Conservation (phyloP, 30 jellyfish, hydroid and myxozoan genomes). For the Chironex yamaguchii region DNA sequence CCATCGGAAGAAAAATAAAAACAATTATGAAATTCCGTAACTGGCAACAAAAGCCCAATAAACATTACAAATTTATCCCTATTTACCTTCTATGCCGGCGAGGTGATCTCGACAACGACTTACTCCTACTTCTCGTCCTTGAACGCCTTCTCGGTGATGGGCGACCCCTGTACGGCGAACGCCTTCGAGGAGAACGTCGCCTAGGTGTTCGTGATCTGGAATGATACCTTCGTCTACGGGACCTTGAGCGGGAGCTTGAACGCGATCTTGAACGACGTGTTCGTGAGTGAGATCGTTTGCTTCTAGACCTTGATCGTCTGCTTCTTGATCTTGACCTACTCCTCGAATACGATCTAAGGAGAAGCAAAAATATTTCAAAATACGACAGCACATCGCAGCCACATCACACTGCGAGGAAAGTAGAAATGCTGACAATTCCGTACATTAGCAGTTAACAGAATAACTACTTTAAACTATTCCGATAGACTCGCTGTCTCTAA, state of each 20-base stretch:
- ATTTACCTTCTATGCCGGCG: neutral
- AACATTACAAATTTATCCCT: too few species aligned
- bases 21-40: too few species aligned
- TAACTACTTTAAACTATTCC: too few species aligned
- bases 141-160: neutral
- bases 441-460: too few species aligned
- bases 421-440: too few species aligned
- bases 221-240: neutral
- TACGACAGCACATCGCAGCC: too few species aligned
- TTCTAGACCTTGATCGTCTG: neutral
- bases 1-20: too few species aligned
- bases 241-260: neutral
- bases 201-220: neutral
- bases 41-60: too few species aligned
- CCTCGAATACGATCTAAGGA: neutral
- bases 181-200: neutral
- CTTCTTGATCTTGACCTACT: neutral
- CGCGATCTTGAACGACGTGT: neutral
- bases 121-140: neutral
- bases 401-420: too few species aligned
- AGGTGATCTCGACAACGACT: neutral
- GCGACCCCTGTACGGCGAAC: neutral
- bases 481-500: too few species aligned
- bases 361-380: too few species aligned
- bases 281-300: neutral